phyloP scores from a whole-genome alignment of 2,888 invertebrate species.

The Psylliodes chrysocephalus region DNA sequence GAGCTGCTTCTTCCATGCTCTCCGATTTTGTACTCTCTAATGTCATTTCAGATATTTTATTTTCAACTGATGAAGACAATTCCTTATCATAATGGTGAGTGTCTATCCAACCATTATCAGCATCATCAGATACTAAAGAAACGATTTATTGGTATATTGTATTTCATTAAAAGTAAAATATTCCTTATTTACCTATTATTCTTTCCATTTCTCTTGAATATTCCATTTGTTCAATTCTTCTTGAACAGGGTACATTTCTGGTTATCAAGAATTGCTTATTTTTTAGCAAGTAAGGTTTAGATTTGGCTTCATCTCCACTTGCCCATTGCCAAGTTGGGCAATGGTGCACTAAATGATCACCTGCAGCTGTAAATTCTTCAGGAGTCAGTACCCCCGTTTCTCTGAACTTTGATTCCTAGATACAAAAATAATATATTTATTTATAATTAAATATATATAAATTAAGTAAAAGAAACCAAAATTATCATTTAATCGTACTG shows the following conservation, averaged over 20 bases:
- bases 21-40: constrained; percentile 73
- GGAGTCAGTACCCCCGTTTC: constrained; percentile 99
- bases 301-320: constrained; percentile 88
- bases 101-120: constrained; percentile 97
- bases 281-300: constrained; percentile 88
- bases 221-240: constrained; percentile 96
- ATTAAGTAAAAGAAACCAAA: too few species aligned
- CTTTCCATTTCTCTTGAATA: constrained; percentile 92
- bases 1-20: constrained; percentile 64
- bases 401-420: constrained; percentile 93
- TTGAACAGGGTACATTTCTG: constrained; percentile 95
- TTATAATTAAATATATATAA: too few species aligned
- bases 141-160: neutral
- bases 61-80: constrained; percentile 72
- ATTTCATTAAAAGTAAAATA: neutral
- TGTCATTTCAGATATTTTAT: constrained; percentile 88
- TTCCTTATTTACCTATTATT: constrained; percentile 71
- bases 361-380: constrained; percentile 98
- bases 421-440: constrained; percentile 18
- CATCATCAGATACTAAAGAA: constrained; percentile 77
- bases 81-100: constrained; percentile 86
- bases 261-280: constrained; percentile 98
- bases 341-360: constrained; percentile 98
- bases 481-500: too few species aligned
- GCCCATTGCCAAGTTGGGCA: constrained; percentile 99